phyloP scores from a whole-genome alignment of 2,797 vertebrate species.

The Liasis olivaceus region DNA sequence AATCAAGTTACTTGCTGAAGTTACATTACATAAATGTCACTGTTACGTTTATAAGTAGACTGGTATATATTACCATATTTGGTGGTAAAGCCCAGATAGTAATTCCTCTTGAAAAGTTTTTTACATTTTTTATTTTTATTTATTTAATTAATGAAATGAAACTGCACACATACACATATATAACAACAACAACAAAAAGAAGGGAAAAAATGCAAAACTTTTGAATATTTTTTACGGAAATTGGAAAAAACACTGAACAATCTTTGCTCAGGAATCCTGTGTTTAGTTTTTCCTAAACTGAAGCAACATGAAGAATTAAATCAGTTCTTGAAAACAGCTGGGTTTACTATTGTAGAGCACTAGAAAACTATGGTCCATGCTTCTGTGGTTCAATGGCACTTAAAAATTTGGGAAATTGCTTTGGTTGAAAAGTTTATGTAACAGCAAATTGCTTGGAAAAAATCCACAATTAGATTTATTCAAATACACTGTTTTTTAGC shows the following conservation, averaged over 20 bases:
- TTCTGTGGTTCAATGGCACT: neutral
- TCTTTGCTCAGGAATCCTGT: neutral
- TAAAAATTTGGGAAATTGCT: neutral
- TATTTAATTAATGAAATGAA: neutral
- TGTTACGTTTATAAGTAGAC: neutral
- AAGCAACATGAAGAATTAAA: neutral
- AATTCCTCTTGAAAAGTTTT: no score
- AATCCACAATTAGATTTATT: neutral
- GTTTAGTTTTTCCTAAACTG: neutral
- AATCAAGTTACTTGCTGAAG: neutral
- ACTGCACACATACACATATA: no score
- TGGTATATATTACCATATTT: neutral
- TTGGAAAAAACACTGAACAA: neutral
- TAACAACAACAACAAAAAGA: neutral
- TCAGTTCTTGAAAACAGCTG: neutral
- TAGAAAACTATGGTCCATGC: neutral
- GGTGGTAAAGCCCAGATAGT: neutral
- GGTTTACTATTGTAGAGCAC: neutral
- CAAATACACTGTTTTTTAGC: neutral
- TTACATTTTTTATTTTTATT: neutral
- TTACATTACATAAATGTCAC: neutral
- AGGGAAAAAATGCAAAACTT: neutral
- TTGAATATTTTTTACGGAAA: neutral
- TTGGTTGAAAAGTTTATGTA: neutral
- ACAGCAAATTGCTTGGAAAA: neutral